These are phyloP conservation scores for Steinernema carpocapsae DNA, from an alignment of 2,888 invertebrate genomes.

Conservation along the genomic window DNA sequence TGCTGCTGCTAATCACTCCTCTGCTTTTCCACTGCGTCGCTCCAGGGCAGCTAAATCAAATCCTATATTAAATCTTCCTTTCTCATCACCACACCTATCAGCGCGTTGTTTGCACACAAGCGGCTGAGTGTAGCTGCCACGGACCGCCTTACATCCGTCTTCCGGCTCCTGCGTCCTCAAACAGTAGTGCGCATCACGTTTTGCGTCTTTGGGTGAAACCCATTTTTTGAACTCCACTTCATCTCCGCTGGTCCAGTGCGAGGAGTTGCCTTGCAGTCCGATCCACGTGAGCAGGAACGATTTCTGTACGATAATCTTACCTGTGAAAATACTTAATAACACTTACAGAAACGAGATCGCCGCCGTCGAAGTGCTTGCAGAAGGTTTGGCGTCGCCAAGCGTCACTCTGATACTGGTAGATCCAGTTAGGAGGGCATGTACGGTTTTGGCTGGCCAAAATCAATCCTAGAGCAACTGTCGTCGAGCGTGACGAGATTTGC, in stretches of 20 bases:
- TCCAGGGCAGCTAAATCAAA: conserved; percentile 20
- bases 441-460: no score
- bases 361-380: not conserved
- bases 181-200: not conserved
- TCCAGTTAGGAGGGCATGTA: no score
- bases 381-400: no score
- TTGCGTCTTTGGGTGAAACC: not conserved
- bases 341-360: conserved; percentile 1
- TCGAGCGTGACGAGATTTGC: no score
- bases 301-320: not conserved
- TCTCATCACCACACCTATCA: not conserved
- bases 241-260: not conserved
- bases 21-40: not conserved
- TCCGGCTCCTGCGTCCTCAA: not conserved
- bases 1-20: conserved; percentile 35
- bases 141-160: conserved; percentile 37
- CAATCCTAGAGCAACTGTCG: no score
- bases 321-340: not conserved
- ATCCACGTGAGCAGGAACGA: not conserved
- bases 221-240: not conserved
- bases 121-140: conserved; percentile 40
- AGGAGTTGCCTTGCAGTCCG: not conserved
- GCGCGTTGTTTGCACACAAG: conserved; percentile 40
- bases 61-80: not conserved
- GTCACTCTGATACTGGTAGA: no score